Conservation (phyloP, 2,797 vertebrate species). For the Mionectes olivaceus region DNA sequence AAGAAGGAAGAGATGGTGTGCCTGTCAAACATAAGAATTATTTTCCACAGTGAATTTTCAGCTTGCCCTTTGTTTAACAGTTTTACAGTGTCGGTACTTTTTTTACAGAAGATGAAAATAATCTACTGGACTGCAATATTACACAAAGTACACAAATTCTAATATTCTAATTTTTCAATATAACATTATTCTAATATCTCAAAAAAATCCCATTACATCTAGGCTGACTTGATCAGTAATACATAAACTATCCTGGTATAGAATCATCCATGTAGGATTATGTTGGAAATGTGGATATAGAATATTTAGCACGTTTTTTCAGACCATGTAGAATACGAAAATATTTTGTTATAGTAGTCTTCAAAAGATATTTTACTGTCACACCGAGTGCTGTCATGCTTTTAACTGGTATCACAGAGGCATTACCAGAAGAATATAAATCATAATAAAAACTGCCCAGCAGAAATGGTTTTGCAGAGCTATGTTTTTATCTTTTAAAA, state of each 20-base stretch:
- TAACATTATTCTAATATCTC: not conserved
- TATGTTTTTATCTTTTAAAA: not conserved
- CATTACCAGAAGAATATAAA: constrained; percentile 9
- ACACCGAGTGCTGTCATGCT: not conserved
- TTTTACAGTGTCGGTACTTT: not conserved
- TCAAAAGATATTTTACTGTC: not conserved
- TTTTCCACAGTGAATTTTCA: not conserved
- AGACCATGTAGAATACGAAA: not conserved
- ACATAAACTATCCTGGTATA: not conserved
- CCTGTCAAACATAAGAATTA: not conserved
- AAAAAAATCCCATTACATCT: not conserved
- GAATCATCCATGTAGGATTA: not conserved
- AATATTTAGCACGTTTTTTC: not conserved
- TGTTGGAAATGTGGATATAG: not conserved
- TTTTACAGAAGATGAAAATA: not conserved
- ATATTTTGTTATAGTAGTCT: not conserved
- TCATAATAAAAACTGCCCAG: not conserved
- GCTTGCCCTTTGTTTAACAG: not conserved
- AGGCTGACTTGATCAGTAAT: not conserved
- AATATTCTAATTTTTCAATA: not conserved
- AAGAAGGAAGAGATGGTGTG: not conserved
- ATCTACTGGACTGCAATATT: not conserved
- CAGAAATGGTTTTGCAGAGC: not conserved
- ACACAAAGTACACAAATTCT: not conserved
- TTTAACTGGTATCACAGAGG: not conserved